Conservation (phyloP, 2,797 vertebrate species). For the Ctenosaura bakeri region DNA sequence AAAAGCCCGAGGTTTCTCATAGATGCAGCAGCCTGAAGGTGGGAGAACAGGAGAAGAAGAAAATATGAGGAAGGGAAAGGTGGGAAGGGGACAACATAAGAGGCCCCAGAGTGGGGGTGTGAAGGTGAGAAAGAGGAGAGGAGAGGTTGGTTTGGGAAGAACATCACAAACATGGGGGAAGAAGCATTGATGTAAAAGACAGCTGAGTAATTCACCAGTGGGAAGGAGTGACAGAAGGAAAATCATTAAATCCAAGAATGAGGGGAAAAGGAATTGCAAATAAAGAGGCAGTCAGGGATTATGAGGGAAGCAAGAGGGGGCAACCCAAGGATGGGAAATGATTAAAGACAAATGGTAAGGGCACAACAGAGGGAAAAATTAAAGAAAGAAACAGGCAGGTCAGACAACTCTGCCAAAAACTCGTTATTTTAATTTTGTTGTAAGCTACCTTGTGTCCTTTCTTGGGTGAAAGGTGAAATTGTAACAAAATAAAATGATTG, state of each 20-base stretch:
- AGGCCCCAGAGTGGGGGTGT: rapidly evolving
- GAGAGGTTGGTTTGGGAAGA: background rate
- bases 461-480: too few relatives aligned
- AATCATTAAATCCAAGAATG: too few relatives aligned
- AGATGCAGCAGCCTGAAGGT: slow-evolving; percentile 91
- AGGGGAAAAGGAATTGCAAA: background rate
- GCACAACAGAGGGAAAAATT: background rate
- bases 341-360: background rate
- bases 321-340: background rate
- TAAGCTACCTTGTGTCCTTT: too few relatives aligned
- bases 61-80: background rate
- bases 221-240: background rate
- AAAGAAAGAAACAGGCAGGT: background rate
- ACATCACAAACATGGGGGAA: background rate
- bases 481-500: background rate
- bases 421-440: too few relatives aligned
- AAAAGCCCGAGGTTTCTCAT: slow-evolving; percentile 92
- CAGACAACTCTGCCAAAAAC: too few relatives aligned
- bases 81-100: background rate
- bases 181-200: too few relatives aligned
- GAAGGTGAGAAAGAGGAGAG: background rate
- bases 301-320: too few relatives aligned
- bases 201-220: background rate
- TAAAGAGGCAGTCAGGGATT: background rate
- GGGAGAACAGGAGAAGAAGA: slow-evolving; percentile 8